Percentiles rank a stretch among this genome's conserved stretches.
Evolutionary conservation across 1,140 invertebrate species (phyloP).

Genomic region (Neuroterus valhalla): DNA sequence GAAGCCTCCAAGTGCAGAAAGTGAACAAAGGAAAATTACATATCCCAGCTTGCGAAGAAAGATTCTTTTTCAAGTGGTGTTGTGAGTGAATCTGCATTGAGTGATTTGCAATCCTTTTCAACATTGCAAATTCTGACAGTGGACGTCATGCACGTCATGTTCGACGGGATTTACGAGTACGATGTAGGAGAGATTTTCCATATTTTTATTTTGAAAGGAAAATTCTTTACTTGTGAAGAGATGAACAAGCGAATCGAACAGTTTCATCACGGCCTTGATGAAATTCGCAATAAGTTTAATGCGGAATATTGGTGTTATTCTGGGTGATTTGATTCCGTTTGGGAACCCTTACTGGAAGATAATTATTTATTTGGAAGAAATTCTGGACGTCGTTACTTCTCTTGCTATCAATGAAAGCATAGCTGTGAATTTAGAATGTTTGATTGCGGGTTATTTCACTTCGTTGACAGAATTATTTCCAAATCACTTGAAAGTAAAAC

Average conservation of each 20-base stretch:
- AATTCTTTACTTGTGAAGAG: constrained; percentile 33
- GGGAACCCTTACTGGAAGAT: constrained; percentile 33
- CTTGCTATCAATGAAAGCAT: neutral
- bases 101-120: constrained; percentile 12
- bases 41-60: constrained; percentile 11
- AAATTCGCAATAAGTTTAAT: constrained; percentile 34
- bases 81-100: constrained; percentile 37
- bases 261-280: constrained; percentile 33
- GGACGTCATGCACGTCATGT: no score
- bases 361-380: constrained; percentile 37
- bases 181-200: constrained; percentile 30
- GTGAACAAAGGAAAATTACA: constrained; percentile 40
- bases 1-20: constrained; percentile 5
- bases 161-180: no score
- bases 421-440: neutral
- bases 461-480: constrained; percentile 33
- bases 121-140: neutral
- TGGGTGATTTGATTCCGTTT: constrained; percentile 32
- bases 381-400: constrained; percentile 37
- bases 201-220: constrained; percentile 31
- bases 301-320: constrained; percentile 33
- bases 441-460: constrained; percentile 36
- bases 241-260: constrained; percentile 32
- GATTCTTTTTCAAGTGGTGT: constrained; percentile 34
- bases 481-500: constrained; percentile 37